These are phyloP conservation scores for Drosophila gunungcola DNA, from an alignment of 1,140 invertebrate genomes.

Conservation along the genomic window DNA sequence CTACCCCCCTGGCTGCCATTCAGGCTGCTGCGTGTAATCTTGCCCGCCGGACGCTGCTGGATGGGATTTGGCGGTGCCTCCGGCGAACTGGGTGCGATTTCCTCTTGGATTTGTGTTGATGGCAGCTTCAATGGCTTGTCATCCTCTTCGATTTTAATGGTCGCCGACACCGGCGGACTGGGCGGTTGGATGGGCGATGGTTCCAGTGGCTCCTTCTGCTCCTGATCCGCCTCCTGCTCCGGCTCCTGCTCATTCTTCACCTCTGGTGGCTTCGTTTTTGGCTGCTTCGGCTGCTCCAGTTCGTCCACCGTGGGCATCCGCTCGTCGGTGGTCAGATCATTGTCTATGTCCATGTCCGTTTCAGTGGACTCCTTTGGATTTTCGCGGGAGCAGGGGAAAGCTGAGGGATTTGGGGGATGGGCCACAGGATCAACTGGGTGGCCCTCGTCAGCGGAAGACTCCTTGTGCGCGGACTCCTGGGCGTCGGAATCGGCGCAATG, in stretches of 20 bases:
- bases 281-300: slow-evolving; percentile 26
- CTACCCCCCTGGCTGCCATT: slow-evolving; percentile 35
- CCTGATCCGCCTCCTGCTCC: neutral
- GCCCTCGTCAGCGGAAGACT: slow-evolving; percentile 1
- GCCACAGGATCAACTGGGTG: slow-evolving; percentile 1
- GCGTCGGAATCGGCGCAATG: slow-evolving; percentile 30
- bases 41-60: slow-evolving; percentile 22
- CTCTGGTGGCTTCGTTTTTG: slow-evolving; percentile 2
- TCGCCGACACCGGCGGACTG: neutral
- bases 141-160: slow-evolving; percentile 26
- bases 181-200: neutral
- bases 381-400: neutral
- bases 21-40: slow-evolving; percentile 62
- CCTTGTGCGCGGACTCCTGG: neutral
- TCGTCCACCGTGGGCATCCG: slow-evolving; percentile 47
- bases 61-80: slow-evolving; percentile 10
- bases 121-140: slow-evolving; percentile 11
- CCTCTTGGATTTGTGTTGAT: slow-evolving; percentile 9
- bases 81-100: slow-evolving; percentile 15
- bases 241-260: slow-evolving; percentile 8
- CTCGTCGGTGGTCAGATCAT: slow-evolving; percentile 60
- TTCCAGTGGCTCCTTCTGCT: neutral
- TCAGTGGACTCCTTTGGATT: slow-evolving; percentile 1
- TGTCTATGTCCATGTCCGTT: slow-evolving; percentile 45
- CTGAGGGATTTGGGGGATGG: neutral